Conservation (phyloP, 2,888 invertebrate genomes). For the Cryptus armator region DNA sequence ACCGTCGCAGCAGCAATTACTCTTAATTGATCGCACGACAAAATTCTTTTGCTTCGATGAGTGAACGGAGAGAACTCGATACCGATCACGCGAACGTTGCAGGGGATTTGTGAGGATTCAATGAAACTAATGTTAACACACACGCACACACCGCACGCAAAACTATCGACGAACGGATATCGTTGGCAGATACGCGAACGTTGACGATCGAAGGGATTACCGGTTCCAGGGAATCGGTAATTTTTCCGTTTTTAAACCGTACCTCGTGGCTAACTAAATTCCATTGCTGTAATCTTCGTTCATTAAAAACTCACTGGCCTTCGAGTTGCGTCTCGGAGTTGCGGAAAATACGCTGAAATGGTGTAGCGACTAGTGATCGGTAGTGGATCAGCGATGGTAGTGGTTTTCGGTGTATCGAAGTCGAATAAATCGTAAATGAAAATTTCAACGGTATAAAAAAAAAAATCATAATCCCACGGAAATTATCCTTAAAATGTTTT, state of each 20-base stretch:
- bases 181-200: slow-evolving; percentile 21
- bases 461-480: not conserved
- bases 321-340: not conserved
- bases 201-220: slow-evolving; percentile 7
- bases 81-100: slow-evolving; percentile 31
- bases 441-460: too few relatives aligned
- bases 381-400: too few relatives aligned
- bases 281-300: slow-evolving; percentile 31
- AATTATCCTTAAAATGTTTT: not conserved
- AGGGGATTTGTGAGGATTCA: slow-evolving; percentile 58
- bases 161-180: not conserved
- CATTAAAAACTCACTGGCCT: slow-evolving; percentile 37
- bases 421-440: too few relatives aligned
- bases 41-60: slow-evolving; percentile 69
- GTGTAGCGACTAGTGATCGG: too few relatives aligned
- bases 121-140: slow-evolving; percentile 41
- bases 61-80: not conserved
- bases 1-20: slow-evolving; percentile 72
- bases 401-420: too few relatives aligned
- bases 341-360: slow-evolving; percentile 9
- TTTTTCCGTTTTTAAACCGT: slow-evolving; percentile 30
- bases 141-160: not conserved
- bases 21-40: slow-evolving; percentile 76
- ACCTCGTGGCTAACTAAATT: slow-evolving; percentile 15
- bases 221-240: slow-evolving; percentile 48